Percentiles rank a stretch among this genome's conserved stretches.
phyloP scores from a whole-genome alignment of 1,140 invertebrate species.

The Stenopsyche tienmushanensis region DNA sequence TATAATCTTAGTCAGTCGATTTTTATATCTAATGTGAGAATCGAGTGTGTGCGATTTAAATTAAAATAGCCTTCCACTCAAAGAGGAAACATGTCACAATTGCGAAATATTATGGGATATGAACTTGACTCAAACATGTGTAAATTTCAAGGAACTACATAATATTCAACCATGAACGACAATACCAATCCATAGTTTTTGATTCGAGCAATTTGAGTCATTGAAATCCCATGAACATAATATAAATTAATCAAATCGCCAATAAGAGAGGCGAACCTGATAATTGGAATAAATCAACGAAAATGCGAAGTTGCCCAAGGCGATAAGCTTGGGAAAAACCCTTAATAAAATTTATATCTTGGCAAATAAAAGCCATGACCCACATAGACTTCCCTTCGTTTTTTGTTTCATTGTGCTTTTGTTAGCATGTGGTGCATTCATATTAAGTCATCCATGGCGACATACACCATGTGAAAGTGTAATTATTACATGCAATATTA shows the following conservation, averaged over 20 bases:
- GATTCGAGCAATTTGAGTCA: too few relatives aligned
- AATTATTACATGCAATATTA: neutral
- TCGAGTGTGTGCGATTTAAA: neutral
- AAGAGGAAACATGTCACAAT: neutral
- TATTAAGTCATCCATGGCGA: neutral
- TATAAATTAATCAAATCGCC: neutral
- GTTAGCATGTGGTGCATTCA: neutral
- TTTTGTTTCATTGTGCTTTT: neutral
- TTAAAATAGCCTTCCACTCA: neutral
- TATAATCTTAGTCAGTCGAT: neutral
- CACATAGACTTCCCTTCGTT: slow-evolving; percentile 17
- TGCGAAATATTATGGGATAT: neutral
- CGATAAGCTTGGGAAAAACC: slow-evolving; percentile 14
- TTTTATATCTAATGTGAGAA: neutral
- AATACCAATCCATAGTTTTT: too few relatives aligned
- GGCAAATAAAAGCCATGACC: slow-evolving; percentile 15
- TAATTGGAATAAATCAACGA: neutral
- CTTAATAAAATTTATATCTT: slow-evolving; percentile 11
- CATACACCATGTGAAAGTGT: neutral
- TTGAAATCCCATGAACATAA: neutral
- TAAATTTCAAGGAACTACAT: neutral
- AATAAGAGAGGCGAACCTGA: neutral
- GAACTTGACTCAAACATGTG: neutral
- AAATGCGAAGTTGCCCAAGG: neutral
- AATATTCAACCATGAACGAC: too few relatives aligned